Evolutionary conservation across 2,797 vertebrate genomes (phyloP), one percentile per base, ranked within the genome.

Genomic region (Hemibagrus guttatus): DNA sequence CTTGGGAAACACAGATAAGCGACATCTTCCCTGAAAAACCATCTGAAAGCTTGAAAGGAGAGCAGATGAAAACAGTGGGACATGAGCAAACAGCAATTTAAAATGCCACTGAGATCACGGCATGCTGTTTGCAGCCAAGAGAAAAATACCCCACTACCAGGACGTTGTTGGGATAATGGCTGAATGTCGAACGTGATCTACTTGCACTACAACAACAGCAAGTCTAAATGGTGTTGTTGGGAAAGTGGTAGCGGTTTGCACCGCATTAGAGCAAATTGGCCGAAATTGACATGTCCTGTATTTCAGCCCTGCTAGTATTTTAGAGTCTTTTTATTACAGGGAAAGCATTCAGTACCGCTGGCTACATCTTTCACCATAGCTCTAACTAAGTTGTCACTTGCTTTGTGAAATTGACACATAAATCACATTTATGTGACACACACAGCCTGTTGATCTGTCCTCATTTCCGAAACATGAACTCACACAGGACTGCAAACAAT

Each of bases 21-120:
- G 26, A 76, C 81, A 49, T 76, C 61, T 46, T 69, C 69, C 54
- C 52, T 14, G 6, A 35, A 16, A 78, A 31, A 78, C 17, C 17
- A 64, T 86, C 79, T 82, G 79, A 86, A 82, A 75, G 68, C 46
- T 58, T 68, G 39, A 56, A 69, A 84, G 74, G 49, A 69, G 63
- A 61, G 72, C 72, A 84, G 82, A 84, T 79, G 74, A 83, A 71
- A 79, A 84, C 74, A 69, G 74, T 61, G 74, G 81, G 82, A 63
- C 21, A 16, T n/a, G 49, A 68, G 86, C 72, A 83, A 83, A 83
- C 86, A 83, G 81, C 71, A 52, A 74, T 87, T 87, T 84, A 69
- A 87, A 84, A 87, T 59, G 63, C 81, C 74, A 49, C 74, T 0
- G 52, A 58, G 71, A 83, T 75, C 85, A 28, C 28, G 4, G 39